phyloP scores from a whole-genome alignment of 2,113 vertebrate species.

The Apus apus region DNA sequence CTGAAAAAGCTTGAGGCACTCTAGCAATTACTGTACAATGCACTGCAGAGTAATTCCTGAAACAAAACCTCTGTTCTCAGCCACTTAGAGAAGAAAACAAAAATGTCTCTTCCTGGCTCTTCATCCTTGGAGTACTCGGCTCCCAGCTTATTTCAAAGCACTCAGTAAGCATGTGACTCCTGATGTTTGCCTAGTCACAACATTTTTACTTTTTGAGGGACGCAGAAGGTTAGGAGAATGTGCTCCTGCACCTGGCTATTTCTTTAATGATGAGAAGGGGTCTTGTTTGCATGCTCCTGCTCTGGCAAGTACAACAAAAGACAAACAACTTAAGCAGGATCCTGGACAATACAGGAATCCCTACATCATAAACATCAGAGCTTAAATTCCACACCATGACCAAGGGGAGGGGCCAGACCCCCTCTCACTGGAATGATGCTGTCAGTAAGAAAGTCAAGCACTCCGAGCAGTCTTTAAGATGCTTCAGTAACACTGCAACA shows the following conservation, averaged over 20 bases:
- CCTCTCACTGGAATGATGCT: not conserved
- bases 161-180: not conserved
- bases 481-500: not conserved
- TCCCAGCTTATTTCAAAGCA: not conserved
- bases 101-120: not conserved
- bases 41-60: not conserved
- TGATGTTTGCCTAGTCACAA: not conserved
- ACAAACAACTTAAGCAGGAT: not conserved
- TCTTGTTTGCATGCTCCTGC: not conserved
- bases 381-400: not conserved
- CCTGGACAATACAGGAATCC: not conserved
- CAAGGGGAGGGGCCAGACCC: not conserved
- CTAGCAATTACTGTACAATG: constrained; percentile 4
- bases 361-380: not conserved
- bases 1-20: not conserved
- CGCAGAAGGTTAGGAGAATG: not conserved
- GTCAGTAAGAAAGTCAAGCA: not conserved
- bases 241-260: not conserved
- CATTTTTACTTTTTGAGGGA: not conserved
- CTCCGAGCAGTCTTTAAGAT: not conserved
- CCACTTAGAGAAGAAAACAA: not conserved
- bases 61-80: constrained; percentile 17
- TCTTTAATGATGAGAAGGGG: not conserved
- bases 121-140: not conserved
- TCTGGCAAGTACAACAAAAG: not conserved